A percentile compares a stretch with the other conserved stretches of the same genome.
Evolutionary conservation across 2,113 vertebrate genomes (phyloP).

Genomic region (Oxygymnocypris stewartii): DNA sequence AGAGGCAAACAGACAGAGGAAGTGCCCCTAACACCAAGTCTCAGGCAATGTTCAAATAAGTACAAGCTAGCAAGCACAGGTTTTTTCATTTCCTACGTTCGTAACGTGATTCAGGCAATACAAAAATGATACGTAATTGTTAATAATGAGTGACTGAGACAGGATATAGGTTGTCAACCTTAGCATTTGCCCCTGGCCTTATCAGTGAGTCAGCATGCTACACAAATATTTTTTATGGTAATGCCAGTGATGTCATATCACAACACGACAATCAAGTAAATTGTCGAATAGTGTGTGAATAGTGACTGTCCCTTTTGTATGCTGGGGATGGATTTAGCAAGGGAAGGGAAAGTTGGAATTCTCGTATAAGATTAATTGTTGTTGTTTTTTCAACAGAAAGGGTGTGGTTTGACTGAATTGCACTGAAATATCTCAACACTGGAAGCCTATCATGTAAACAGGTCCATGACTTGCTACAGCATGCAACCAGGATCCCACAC

Average conservation of each 20-base stretch:
- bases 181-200: neutral
- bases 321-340: neutral
- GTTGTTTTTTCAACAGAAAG: neutral
- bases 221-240: neutral
- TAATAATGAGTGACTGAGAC: neutral
- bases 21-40: no score
- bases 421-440: neutral
- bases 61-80: no score
- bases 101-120: neutral
- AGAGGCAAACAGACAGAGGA: no score
- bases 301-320: neutral
- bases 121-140: neutral
- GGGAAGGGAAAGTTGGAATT: neutral
- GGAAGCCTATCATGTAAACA: neutral
- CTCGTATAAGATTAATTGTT: slow-evolving; percentile 3
- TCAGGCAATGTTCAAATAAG: no score
- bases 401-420: slow-evolving; percentile 46
- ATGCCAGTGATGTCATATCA: neutral
- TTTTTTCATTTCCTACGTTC: neutral
- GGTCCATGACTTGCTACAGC: slow-evolving; percentile 4
- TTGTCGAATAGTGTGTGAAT: neutral
- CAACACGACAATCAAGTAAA: neutral
- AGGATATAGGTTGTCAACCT: slow-evolving; percentile 1
- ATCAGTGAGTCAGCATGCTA: neutral
- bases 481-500: neutral